Conservation (phyloP, 2,888 invertebrate species). For the Tachystola acroxantha region DNA sequence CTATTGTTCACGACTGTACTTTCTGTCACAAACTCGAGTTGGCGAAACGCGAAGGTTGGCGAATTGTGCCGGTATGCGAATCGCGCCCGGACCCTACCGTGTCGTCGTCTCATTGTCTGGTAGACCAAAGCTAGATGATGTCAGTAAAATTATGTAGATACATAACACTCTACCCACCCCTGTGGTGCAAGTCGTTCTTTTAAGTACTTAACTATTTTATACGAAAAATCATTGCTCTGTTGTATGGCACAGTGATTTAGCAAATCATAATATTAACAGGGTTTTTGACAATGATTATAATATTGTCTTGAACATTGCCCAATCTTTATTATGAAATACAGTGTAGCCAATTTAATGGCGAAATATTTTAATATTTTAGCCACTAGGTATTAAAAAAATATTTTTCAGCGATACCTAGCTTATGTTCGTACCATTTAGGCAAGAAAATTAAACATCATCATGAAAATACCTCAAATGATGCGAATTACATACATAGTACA, state of each 20-base stretch:
- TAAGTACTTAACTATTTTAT: too few species aligned
- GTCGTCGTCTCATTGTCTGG: too few species aligned
- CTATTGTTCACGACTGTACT: too few species aligned
- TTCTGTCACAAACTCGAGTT: too few species aligned
- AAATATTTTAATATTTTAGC: background rate
- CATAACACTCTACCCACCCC: too few species aligned
- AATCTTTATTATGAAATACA: background rate
- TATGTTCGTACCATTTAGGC: background rate
- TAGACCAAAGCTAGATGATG: too few species aligned
- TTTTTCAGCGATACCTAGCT: background rate
- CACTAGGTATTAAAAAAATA: background rate
- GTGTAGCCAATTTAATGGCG: background rate
- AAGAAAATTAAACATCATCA: background rate
- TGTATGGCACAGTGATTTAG: background rate
- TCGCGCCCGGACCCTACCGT: too few species aligned
- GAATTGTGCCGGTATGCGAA: too few species aligned
- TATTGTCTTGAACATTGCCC: background rate
- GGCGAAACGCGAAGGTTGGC: too few species aligned
- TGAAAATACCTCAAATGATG: conserved; percentile 9
- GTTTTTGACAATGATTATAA: background rate
- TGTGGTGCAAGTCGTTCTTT: too few species aligned
- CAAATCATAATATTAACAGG: background rate
- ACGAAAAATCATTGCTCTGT: background rate
- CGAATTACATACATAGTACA: conserved; percentile 38
- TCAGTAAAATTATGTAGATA: too few species aligned